Base-by-base conservation (phyloP, 2,113 vertebrate species). In the Aldabrachelys gigantea region DNA sequence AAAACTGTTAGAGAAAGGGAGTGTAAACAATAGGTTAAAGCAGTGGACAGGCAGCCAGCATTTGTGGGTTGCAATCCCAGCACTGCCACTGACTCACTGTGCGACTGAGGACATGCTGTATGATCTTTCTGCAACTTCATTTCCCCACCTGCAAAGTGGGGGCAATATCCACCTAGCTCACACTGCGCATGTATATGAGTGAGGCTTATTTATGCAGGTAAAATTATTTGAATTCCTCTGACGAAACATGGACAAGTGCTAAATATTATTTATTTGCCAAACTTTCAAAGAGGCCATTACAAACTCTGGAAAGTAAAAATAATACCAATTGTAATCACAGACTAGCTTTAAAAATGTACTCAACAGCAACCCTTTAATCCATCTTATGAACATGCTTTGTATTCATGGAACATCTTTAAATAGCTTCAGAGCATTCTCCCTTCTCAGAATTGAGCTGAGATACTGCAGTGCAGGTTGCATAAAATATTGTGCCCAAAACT, bases 371-470 rank as follows among this genome's bases (percentile, higher is more conserved):
- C 56, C 35, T 62, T 89, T 75, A 92, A 79, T 65, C 27, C 88
- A 49, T 80, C 69, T 65, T 10, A 69, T 0, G 2, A 13, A 35
- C 3, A 25, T 0, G n/a, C n/a, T 94, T n/a, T 69, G 89, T 65
- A 93, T 95, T 95, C 95, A n/a, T 1, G 22, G 16, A 57, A 88
- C 95, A 80, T 85, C 49, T 57, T 82, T 91, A 84, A 96, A 95
- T 4, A 90, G 93, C 85, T 88, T 86, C 93, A 84, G 44, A 72
- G 57, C 81, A 25, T 83, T 84, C 65, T 88, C 83, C 88, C 89
- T 85, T 85, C 53, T n/a, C 1, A 6, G 75, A 90, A 56, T 27
- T 0, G 59, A 82, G 87, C 75, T 76, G 85, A 95, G 78, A 83
- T 41, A 85, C 5, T 92, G 85, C 79, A 84, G 59, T 14, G 59